Evolutionary conservation across 2,888 invertebrate species (phyloP), one percentile per base, ranked within the genome.

Genomic region (Epirrhoe tristata): DNA sequence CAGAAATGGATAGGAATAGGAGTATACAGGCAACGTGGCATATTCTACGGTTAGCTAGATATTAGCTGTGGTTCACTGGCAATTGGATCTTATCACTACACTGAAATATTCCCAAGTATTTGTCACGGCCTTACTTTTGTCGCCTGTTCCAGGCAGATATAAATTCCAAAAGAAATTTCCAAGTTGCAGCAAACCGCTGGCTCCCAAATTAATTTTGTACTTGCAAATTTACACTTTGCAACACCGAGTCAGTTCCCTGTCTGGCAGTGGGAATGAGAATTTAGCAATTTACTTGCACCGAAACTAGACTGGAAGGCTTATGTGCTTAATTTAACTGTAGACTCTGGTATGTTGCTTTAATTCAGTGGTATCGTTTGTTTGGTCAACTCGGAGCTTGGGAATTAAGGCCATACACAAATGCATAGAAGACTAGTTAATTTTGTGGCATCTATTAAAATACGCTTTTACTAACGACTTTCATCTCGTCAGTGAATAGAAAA

Each of bases 151-250:
- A 72, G 66, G 71, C 58, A 55, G 65, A 77, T 80, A 83, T 85
- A 85, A 85, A 86, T 84, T 74, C 77, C 55, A 16, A 81, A 82
- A 85, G 81, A 84, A 86, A 86, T 81, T 82, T 81, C 74, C 78
- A 80, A 82, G 80, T 75, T 78, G 67, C 76, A 67, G 69, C 68
- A 58, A 81, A 82, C 81, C 80, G 76, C 80, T 69, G 75, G 71
- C 74, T 81, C 76, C 79, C 74, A 80, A 88, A 90, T 90, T 89
- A 90, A 91, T 91, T 89, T 85, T 78, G 79, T 76, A 77, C 81
- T 81, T 81, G 85, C 78, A 83, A 89, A 90, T 89, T 89, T 88
- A 88, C 85, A 82, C 79, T 80, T 76, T 70, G 71, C 65, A 71
- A 63, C 67, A 69, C 60, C 69, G 65, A 66, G 65, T 62, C 61